phyloP scores from a whole-genome alignment of 2,888 invertebrate genomes.

The Nephrotoma flavescens region DNA sequence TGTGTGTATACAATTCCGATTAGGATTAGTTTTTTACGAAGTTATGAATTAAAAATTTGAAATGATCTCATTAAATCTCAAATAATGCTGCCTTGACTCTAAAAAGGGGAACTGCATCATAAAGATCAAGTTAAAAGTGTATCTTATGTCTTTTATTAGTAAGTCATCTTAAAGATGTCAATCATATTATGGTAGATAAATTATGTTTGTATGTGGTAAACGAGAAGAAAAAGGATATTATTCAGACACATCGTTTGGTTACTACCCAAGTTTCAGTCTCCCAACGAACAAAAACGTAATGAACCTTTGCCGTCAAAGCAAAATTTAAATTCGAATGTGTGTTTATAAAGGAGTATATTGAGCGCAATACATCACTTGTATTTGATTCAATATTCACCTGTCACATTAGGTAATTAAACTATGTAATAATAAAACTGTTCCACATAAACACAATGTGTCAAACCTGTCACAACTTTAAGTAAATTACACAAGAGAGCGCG shows the following conservation, averaged over 20 bases:
- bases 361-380: too few species aligned
- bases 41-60: neutral
- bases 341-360: too few species aligned
- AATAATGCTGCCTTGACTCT: neutral
- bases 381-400: too few species aligned
- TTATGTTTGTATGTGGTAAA: neutral
- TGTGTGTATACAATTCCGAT: neutral
- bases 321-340: too few species aligned
- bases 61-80: neutral
- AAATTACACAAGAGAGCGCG: too few species aligned
- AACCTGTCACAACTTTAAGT: too few species aligned
- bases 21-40: neutral
- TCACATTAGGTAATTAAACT: too few species aligned
- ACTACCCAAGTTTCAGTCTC: too few species aligned
- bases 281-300: too few species aligned
- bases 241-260: neutral
- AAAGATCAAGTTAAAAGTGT: neutral
- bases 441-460: too few species aligned
- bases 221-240: neutral
- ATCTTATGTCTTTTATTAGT: neutral
- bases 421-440: too few species aligned
- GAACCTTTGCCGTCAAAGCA: too few species aligned
- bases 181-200: neutral
- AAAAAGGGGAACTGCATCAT: neutral
- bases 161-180: neutral